Evolutionary conservation across 2,797 vertebrate genomes (phyloP), one percentile per base, ranked within the genome.

Genomic region (Acanthiza pusilla): DNA sequence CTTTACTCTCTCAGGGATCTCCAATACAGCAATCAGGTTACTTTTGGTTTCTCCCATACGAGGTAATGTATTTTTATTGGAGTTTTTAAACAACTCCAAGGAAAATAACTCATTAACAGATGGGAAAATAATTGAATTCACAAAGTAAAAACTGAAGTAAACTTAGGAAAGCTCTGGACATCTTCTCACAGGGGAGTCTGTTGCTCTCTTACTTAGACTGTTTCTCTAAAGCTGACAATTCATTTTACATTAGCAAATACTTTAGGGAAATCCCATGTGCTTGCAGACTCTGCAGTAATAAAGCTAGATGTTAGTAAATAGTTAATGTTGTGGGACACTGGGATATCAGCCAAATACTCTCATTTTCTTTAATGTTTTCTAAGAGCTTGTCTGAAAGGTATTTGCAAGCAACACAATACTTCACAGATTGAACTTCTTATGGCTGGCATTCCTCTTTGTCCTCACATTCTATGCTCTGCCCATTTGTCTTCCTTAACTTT

Each of bases 201-300:
- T 62, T 85, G 27, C 54, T 93, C 27, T 93, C 89, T 96, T 97
- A 94, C 81, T 96, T 93, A 95, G 92, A 75, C 36, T 83, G 58
- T 91, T 91, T 91, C 87, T 86, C 82, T 96, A 94, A 96, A 94
- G 92, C 93, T 94, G 83, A 94, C 95, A 96, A 97, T 96, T 96
- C 95, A 96, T 96, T 97, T 96, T 94, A 88, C 94, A 94, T 96
- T 96, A 96, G 91, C 89, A 96, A 94, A 96, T 96, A 89, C 90
- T 95, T 87, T 30, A 94, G 83, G 86, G 91, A 96, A 91, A 95
- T 91, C 57, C 94, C 80, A 88, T 48, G 60, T 83, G 88, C 85
- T 94, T 89, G 72, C 80, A 94, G 86, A 72, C 43, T 86, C 80
- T 74, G 74, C 85, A 94, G 77, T 93, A 96, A 94, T 91, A 96